Percentiles rank a stretch among this genome's conserved stretches.
Evolutionary conservation across 2,888 invertebrate species (phyloP).

Genomic region (Baronia brevicornis): DNA sequence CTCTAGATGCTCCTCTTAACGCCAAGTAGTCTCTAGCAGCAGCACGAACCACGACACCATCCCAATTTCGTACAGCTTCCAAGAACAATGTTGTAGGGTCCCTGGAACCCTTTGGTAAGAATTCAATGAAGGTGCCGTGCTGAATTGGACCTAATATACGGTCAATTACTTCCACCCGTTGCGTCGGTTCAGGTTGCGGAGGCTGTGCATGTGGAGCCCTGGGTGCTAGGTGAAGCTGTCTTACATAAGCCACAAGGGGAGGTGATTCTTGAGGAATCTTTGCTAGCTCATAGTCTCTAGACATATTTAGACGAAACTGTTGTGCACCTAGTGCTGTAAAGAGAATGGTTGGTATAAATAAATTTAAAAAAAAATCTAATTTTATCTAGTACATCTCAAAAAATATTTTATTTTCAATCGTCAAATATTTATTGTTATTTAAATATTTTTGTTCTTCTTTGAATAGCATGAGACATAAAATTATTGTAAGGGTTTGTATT

Average conservation of each 20-base stretch:
- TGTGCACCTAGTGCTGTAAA: slow-evolving; percentile 80
- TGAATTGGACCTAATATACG: slow-evolving; percentile 48
- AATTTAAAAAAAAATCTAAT: no score
- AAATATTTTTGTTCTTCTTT: no score
- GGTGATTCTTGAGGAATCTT: slow-evolving; percentile 85
- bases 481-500: no score
- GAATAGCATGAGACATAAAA: no score
- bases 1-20: slow-evolving; percentile 67
- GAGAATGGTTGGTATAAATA: no score
- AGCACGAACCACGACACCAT: slow-evolving; percentile 84
- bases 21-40: slow-evolving; percentile 85
- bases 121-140: slow-evolving; percentile 84
- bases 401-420: no score
- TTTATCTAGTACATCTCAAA: no score
- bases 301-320: slow-evolving; percentile 87
- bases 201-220: slow-evolving; percentile 37
- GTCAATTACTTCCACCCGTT: slow-evolving; percentile 53
- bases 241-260: slow-evolving; percentile 82
- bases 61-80: slow-evolving; percentile 82
- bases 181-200: slow-evolving; percentile 48
- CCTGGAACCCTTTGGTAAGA: slow-evolving; percentile 76
- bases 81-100: slow-evolving; percentile 82
- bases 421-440: no score
- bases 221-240: slow-evolving; percentile 80
- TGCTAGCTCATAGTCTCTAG: slow-evolving; percentile 83